Base-by-base conservation (phyloP, 2,888 invertebrate species). In the Rhingia rostrata region DNA sequence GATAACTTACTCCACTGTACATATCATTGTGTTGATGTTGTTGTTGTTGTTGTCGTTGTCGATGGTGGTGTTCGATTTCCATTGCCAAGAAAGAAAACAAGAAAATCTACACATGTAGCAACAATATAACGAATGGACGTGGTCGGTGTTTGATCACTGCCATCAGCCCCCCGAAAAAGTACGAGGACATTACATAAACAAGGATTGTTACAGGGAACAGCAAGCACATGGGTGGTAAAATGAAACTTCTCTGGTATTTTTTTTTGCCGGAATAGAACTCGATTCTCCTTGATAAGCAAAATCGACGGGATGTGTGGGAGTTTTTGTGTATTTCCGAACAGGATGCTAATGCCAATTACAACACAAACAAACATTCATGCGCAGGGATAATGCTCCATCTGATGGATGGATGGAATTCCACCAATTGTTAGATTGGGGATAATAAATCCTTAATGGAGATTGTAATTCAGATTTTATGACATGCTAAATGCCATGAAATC, bases 1-100 rank as follows among this genome's bases (percentile, higher is more conserved):
- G 90, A 89, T 87, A 92, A 89, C 89, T 91, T 90, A 87, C 90
- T 90, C 89, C 90, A 91, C 91, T 91, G 64, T 79, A 79, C 61
- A 79, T 69, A 45, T 58, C 73, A 63, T 73, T 54, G 56, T 78
- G 67, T 58, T 64, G 86, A 66, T 66, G 86, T 56, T 51, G 84
- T 70, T 45, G 61, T 79, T 80, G 14, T 41, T 33, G 67, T 67
- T 63, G 82, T 60, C 47, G 84, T 64, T 60, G 66, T 74, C 77
- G 86, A 14, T 58, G 45, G 73, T 86, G 83, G 70, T 81, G 84
- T 86, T 77, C 86, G 77, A 74, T 86, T 81, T 83, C 87, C 73
- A 70, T 73, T 70, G 63, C 67, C 78, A 67, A 79, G 78, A 83
- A 79, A 79, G 61, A 73, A 69, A 73, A 77, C 43, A 79, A 73